Evolutionary conservation across 2,113 vertebrate genomes (phyloP), one percentile per base, ranked within the genome.

Genomic region (Sigmodon hispidus): DNA sequence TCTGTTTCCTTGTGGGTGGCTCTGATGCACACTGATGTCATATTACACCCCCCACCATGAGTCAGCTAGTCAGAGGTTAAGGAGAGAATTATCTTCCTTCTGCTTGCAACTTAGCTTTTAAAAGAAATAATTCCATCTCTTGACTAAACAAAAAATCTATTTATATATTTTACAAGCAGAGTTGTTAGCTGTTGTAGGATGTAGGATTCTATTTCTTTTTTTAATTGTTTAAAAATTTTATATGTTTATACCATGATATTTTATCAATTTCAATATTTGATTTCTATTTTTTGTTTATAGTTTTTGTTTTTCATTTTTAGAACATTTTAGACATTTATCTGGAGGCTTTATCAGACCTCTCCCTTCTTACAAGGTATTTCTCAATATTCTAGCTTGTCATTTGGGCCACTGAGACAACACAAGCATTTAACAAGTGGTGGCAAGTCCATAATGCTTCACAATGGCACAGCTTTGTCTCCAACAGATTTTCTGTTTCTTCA

Each of bases 51-150:
- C 19, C 91, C 52, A 12, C 11, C 73, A 52, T 94, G 89, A 95
- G 61, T 96, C 94, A 96, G 81, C 61, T 94, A 63, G 83, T 81
- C 12, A n/a, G 31, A 70, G 72, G n/a, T 95, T 93, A 94, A 97
- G 93, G 91, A 70, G 69, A 96, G 26, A 81, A 77, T 83, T 92
- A 92, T n/a, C 13, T 94, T 92, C 65, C 77, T 92, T 91, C 89
- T 90, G 81, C 91, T 92, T 96, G 19, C 80, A 40, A 73, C 5
- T 31, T 73, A 93, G 21, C 43, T 83, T 94, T 94, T 87, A 90
- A 94, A 96, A 91, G 84, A 92, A 70, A 61, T 85, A 86, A 65
- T 86, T 95, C 85, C 36, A 90, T 92, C 40, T 94, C 65, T n/a
- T 79, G 16, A 90, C 19, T 15, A 36, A 55, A 59, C 69, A 57